Conservation (phyloP, 2,888 invertebrate genomes). For the Epiblema foenella region DNA sequence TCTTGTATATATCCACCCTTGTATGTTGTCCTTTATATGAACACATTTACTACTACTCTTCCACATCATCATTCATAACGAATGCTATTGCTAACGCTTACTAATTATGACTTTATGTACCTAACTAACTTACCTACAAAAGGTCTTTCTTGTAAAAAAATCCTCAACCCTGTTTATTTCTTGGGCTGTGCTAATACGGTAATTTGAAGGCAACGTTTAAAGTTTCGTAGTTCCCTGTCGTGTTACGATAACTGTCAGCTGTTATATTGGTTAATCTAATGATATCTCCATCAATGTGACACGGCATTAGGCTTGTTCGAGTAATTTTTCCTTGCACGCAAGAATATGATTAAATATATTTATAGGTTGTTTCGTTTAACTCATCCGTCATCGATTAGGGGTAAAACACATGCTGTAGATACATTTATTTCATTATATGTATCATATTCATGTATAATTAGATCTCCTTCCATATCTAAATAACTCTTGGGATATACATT, state of each 20-base stretch:
- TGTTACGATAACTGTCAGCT: slow-evolving; percentile 35
- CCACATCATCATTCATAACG: too few species aligned
- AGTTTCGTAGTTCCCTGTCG: slow-evolving; percentile 26
- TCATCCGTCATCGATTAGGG: background rate
- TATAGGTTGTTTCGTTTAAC: slow-evolving; percentile 10
- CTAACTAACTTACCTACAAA: too few species aligned
- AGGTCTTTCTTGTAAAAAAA: too few species aligned
- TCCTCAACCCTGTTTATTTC: background rate
- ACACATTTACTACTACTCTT: too few species aligned
- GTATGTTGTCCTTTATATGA: too few species aligned
- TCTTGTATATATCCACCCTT: too few species aligned
- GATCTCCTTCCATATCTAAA: slow-evolving; percentile 6
- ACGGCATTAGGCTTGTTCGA: slow-evolving; percentile 14
- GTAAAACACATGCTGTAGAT: background rate
- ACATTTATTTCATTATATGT: background rate
- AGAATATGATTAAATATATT: slow-evolving; percentile 6
- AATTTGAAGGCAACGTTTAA: slow-evolving; percentile 24
- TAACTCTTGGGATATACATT: background rate
- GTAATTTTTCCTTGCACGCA: slow-evolving; percentile 31
- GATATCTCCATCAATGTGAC: slow-evolving; percentile 36
- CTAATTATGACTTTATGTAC: too few species aligned
- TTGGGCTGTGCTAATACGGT: background rate
- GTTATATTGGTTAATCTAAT: slow-evolving; percentile 36
- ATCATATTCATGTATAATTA: background rate
- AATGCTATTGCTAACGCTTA: too few species aligned